Evolutionary conservation across 2,888 invertebrate genomes (phyloP).

Genomic region (Atherix ibis): DNA sequence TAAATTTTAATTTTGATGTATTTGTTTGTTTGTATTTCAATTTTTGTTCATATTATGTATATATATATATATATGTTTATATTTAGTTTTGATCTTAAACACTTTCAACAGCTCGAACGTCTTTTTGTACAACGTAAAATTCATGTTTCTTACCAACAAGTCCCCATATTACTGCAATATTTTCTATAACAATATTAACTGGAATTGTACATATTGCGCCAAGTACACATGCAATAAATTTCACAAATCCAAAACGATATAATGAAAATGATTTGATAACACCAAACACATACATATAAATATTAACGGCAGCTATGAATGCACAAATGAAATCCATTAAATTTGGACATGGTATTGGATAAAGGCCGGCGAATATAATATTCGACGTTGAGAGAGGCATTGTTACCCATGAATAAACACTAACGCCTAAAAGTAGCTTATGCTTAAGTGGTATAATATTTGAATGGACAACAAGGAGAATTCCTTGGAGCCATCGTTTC

Average conservation of each 20-base stretch:
- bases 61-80: too few species aligned
- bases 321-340: conserved; percentile 73
- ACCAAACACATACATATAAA: conserved; percentile 96
- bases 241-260: conserved; percentile 65
- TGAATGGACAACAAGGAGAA: conserved; percentile 75
- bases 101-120: conserved; percentile 52
- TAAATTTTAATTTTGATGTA: too few species aligned
- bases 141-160: conserved; percentile 87
- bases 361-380: conserved; percentile 65
- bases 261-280: conserved; percentile 91
- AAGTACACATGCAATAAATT: conserved; percentile 62
- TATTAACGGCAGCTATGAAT: conserved; percentile 83
- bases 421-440: conserved; percentile 68
- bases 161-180: conserved; percentile 89
- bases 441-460: conserved; percentile 62
- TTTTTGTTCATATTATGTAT: too few species aligned
- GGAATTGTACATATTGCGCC: conserved; percentile 86
- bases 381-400: conserved; percentile 86
- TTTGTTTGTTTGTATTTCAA: too few species aligned
- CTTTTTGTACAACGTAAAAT: conserved; percentile 94
- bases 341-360: conserved; percentile 75
- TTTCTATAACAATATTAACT: conserved; percentile 86
- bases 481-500: conserved; percentile 91
- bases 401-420: conserved; percentile 93
- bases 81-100: conserved; percentile 36